Evolutionary conservation across 2,113 vertebrate genomes (phyloP), one percentile per base, ranked within the genome.

Genomic region (Pelvicachromis taeniatus): DNA sequence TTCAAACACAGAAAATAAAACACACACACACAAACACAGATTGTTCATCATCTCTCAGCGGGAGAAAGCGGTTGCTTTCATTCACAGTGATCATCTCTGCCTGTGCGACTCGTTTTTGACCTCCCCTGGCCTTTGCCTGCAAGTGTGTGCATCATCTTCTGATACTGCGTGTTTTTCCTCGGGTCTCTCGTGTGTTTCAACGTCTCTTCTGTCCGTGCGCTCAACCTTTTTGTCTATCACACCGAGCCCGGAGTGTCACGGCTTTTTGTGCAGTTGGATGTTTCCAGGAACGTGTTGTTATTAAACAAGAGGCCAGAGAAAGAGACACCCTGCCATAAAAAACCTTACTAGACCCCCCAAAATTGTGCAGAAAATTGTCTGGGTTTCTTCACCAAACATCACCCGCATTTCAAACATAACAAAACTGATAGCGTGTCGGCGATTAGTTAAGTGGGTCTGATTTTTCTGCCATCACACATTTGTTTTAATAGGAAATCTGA

Each of bases 301-400:
- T 80, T 42, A 83, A 78, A 55, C 81, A 61, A 42, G 54, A 85
- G 58, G 58, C 55, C 78, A 63, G 1, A 42, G 84, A 23, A 40
- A 45, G 38, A 23, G 80, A 38, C 42, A 19, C 2, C 17, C 21
- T 61, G 84, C 82, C 90, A 88, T 85, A 50, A 86, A 84, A 89
- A 89, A 82, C 81, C 42, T 68, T 2, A 21, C 31, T 4, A 13
- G 56, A 68, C 63, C 77, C 48, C 9, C 4, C 35, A 35, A 63
- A 80, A 77, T 13, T 59, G 17, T 80, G 52, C 82, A 50, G 58
- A 80, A 85, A 40, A 42, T 48, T 26, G 75, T 84, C 79, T 88
- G 88, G 77, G 79, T 88, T 86, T 77, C 77, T 89, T 80, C 87
- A 85, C 77, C 38, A 75, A 86, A 87, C 81, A 86, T 85, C 70